These are phyloP conservation scores for Lates calcarifer DNA, from an alignment of 2,113 vertebrate genomes.

Conservation along the genomic window DNA sequence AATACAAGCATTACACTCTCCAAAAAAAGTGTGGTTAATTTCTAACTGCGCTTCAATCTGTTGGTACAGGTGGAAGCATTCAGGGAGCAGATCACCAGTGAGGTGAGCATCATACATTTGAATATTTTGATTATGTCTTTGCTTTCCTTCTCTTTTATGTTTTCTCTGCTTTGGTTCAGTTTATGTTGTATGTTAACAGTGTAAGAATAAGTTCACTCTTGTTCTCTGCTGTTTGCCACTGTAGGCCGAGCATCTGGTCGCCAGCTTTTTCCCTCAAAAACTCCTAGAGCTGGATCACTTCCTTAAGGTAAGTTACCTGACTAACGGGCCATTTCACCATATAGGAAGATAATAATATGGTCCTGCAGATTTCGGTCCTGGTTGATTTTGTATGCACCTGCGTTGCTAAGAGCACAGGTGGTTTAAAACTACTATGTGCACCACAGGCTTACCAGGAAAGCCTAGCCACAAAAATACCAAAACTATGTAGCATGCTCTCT, in stretches of 20 bases:
- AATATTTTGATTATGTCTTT: too few relatives aligned
- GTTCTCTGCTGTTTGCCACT: not conserved
- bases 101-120: constrained; percentile 11
- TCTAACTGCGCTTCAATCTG: not conserved
- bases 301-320: constrained; percentile 8
- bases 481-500: too few relatives aligned
- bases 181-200: too few relatives aligned
- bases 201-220: too few relatives aligned
- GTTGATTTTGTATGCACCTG: too few relatives aligned
- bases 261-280: constrained; percentile 30
- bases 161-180: not conserved
- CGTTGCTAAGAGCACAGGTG: too few relatives aligned
- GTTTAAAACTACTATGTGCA: too few relatives aligned
- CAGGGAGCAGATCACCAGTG: constrained; percentile 30
- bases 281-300: constrained; percentile 29
- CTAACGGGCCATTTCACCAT: not conserved
- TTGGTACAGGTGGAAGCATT: constrained; percentile 26
- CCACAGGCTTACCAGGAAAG: too few relatives aligned
- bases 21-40: too few relatives aligned
- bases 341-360: not conserved
- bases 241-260: constrained; percentile 25
- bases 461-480: too few relatives aligned
- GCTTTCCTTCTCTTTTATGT: not conserved
- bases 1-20: too few relatives aligned
- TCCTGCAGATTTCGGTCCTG: too few relatives aligned